These are phyloP conservation scores for Meloe dianella DNA, from an alignment of 2,888 invertebrate genomes.

Conservation along the genomic window DNA sequence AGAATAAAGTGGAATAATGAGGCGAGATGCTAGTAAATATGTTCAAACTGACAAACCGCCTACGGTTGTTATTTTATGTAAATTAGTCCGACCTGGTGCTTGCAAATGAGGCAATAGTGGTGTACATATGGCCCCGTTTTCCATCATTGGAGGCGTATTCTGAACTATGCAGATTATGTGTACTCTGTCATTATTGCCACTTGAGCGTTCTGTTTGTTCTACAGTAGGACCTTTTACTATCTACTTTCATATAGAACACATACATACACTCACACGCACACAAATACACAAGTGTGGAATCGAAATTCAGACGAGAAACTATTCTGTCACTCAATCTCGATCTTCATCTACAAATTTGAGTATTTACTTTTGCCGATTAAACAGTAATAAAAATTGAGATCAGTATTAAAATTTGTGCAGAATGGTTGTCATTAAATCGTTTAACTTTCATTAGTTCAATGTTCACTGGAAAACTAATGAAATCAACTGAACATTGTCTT, in stretches of 20 bases:
- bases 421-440: no score
- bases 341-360: no score
- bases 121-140: constrained; percentile 45
- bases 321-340: no score
- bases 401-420: no score
- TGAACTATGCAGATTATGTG: constrained; percentile 58
- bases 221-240: constrained; percentile 8
- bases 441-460: no score
- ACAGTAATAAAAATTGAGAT: no score
- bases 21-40: constrained; percentile 18
- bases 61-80: constrained; percentile 57
- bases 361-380: no score
- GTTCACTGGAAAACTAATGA: no score
- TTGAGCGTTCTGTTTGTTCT: constrained; percentile 57
- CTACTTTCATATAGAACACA: background rate
- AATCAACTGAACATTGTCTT: no score
- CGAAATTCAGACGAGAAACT: background rate
- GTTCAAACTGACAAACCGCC: constrained; percentile 50
- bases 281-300: background rate
- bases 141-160: constrained; percentile 40
- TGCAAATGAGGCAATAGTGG: constrained; percentile 56
- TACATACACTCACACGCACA: background rate
- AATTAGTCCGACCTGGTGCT: constrained; percentile 56
- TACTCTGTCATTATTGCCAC: constrained; percentile 58
- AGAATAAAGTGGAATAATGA: background rate